phyloP scores from a whole-genome alignment of 2,113 vertebrate genomes.

The Gymnarchus niloticus region DNA sequence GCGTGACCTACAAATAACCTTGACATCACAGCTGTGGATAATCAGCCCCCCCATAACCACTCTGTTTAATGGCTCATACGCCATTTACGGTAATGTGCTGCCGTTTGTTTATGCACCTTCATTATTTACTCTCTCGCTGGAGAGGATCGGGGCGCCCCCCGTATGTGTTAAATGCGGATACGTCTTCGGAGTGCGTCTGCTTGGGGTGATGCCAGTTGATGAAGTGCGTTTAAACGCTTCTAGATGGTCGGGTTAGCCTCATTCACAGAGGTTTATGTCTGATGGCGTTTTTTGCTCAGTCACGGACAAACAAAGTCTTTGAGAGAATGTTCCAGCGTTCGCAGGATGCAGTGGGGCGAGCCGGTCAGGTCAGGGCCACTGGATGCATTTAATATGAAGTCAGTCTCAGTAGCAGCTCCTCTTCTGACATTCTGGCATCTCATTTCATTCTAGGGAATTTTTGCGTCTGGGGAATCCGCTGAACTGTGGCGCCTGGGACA shows the following conservation, averaged over 20 bases:
- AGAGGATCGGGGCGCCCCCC: not conserved
- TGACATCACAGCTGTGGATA: not conserved
- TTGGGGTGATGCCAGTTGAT: not conserved
- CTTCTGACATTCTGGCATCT: not conserved
- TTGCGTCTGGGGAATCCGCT: slow-evolving; percentile 89
- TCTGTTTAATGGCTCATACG: not conserved
- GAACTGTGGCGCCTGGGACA: slow-evolving; percentile 97
- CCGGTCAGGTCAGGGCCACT: not conserved
- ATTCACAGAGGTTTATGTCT: not conserved
- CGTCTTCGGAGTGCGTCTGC: not conserved
- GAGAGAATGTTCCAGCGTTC: not conserved
- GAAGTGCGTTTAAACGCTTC: not conserved
- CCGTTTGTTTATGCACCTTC: not conserved
- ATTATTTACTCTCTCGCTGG: too few species aligned
- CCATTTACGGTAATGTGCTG: not conserved
- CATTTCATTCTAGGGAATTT: slow-evolving; percentile 75
- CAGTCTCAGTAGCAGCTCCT: not conserved
- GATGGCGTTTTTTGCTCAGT: not conserved
- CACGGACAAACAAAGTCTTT: not conserved
- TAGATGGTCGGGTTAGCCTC: not conserved
- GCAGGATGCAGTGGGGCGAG: not conserved
- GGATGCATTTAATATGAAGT: not conserved
- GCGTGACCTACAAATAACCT: not conserved
- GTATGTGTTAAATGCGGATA: not conserved
- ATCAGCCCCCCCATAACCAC: not conserved